Conservation (phyloP, 1,140 invertebrate species). For the Rhyzopertha dominica region DNA sequence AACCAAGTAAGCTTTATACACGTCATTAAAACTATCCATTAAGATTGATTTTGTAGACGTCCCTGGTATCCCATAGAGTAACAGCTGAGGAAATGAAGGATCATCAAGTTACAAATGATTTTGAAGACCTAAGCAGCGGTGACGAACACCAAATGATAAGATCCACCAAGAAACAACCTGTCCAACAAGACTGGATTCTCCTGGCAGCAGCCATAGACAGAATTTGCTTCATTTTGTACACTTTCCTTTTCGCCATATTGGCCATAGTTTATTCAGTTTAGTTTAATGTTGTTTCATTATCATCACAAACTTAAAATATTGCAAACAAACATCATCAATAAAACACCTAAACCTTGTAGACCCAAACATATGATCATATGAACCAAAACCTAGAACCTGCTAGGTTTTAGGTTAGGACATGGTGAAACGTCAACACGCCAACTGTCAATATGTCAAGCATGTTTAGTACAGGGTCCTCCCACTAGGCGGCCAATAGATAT, state of each 20-base stretch:
- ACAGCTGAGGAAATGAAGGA: conserved; percentile 48
- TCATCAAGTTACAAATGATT: conserved; percentile 43
- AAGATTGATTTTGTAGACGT: conserved; percentile 14
- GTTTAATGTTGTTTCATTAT: no score
- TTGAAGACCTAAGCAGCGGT: conserved; percentile 42
- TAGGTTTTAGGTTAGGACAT: no score
- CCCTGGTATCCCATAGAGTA: conserved; percentile 28
- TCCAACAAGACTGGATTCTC: conserved; percentile 58
- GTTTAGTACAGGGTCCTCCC: no score
- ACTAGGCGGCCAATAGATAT: no score
- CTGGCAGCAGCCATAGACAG: conserved; percentile 59
- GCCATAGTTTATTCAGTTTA: conserved; percentile 50
- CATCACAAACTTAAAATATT: no score
- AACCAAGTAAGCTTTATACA: conserved; percentile 31
- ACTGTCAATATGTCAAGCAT: no score
- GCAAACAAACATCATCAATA: no score
- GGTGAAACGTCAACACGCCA: no score
- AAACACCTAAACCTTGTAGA: no score
- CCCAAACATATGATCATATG: no score
- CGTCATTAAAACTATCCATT: no score
- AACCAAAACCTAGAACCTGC: no score
- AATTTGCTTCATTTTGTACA: conserved; percentile 53
- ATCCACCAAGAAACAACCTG: conserved; percentile 32
- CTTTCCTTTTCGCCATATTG: conserved; percentile 50
- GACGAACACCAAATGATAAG: conserved; percentile 46